Evolutionary conservation across 2,113 vertebrate genomes (phyloP), one percentile per base, ranked within the genome.

Genomic region (Elanus axillaris): DNA sequence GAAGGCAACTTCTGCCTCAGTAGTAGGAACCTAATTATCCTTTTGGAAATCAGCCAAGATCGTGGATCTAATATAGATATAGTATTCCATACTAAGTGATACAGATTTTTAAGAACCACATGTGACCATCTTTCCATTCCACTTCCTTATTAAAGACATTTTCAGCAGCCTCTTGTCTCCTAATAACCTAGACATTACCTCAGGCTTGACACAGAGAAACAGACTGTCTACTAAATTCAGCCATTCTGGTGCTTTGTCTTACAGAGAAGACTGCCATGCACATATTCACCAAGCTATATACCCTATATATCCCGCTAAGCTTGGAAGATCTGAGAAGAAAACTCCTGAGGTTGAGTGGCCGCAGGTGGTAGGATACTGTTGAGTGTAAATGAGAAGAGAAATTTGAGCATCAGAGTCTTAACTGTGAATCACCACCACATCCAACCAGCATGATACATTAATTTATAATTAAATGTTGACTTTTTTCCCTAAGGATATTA

Each of bases 391-490:
- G 88, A 95, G 55, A 63, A 64, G 66, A 75, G 62, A 81, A 93
- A 95, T 94, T 21, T 23, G 36, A 94, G 48, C 7, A 11, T 53
- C 48, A 78, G 77, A 68, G 78, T 42, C 83, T 94, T 89, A 91
- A 66, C 63, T 85, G 69, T 8, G 10, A 87, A 85, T 88, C 86
- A 72, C 43, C 40, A 32, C 53, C 26, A 48, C 31, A 68, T 91
- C 64, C 73, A 81, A 47, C 18, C 13, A 7, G 23, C 60, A 38
- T 60, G 53, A 89, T 75, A 42, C 60, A 89, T 94, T 91, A 94
- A 94, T 91, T 95, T 72, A 75, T 82, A 94, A 94, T 81, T 95
- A 95, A 95, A 76, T 75, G 83, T 85, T 94, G 73, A 72, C n/a
- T 91, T 72, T 91, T 73, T 58, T 68, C 60, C 86, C 86, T 40